These are phyloP conservation scores for Campodea augens DNA, from an alignment of 1,140 invertebrate genomes.

Conservation along the genomic window DNA sequence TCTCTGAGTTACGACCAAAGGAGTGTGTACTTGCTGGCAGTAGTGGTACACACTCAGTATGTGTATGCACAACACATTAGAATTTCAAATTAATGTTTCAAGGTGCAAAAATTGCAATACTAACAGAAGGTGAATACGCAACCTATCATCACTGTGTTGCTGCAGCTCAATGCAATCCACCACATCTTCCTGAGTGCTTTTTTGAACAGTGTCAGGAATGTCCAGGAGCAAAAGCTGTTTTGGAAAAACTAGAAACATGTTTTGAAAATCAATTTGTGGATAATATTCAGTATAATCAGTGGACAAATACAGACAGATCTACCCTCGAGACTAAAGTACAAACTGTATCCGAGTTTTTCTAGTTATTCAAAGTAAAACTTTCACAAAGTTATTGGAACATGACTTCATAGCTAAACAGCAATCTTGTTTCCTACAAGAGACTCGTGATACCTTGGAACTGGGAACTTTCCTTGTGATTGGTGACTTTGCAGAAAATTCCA, in stretches of 20 bases:
- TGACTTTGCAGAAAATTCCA: no score
- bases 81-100: background rate
- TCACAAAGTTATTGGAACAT: background rate
- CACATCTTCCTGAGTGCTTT: background rate
- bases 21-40: background rate
- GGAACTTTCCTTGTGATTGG: background rate
- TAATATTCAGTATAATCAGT: background rate
- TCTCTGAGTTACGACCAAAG: background rate
- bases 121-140: constrained; percentile 1
- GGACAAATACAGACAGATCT: background rate
- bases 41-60: constrained; percentile 1
- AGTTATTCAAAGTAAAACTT: background rate
- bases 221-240: background rate
- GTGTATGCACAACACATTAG: background rate
- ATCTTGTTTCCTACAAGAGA: background rate
- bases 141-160: background rate
- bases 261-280: background rate
- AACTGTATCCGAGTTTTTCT: background rate
- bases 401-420: background rate
- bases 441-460: no score
- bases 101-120: background rate
- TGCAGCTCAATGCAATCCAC: background rate
- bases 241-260: background rate
- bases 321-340: background rate
- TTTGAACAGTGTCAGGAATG: background rate